Percentiles rank a stretch among this genome's conserved stretches.
phyloP scores from a whole-genome alignment of 2,113 vertebrate species.

The Burhinus bistriatus region DNA sequence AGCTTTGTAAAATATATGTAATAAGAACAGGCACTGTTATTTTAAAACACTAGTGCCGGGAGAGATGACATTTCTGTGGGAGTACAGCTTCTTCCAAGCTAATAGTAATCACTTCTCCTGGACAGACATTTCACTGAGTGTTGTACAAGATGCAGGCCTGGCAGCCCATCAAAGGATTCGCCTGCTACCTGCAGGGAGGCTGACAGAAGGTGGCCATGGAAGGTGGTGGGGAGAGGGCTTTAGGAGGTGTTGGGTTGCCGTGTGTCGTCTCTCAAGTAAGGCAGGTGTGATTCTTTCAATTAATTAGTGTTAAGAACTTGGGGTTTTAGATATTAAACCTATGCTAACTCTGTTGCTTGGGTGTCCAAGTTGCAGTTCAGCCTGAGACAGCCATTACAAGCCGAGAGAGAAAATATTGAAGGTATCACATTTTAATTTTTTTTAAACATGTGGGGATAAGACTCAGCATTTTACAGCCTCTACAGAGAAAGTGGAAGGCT shows the following conservation, averaged over 20 bases:
- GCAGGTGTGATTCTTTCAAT: background rate
- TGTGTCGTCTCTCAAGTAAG: background rate
- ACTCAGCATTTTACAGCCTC: background rate
- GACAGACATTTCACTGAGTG: background rate
- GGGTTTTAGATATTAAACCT: background rate
- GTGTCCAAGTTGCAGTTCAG: background rate
- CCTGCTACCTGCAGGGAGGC: background rate
- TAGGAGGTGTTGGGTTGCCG: rapidly evolving
- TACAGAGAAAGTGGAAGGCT: background rate
- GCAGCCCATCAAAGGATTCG: background rate
- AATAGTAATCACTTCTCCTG: background rate
- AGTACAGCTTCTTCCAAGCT: background rate
- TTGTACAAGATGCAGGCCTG: rapidly evolving
- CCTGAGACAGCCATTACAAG: background rate
- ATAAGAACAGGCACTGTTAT: background rate
- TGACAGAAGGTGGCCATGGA: background rate
- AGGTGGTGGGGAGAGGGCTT: rapidly evolving
- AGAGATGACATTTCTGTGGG: background rate
- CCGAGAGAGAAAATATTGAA: background rate
- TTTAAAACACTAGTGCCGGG: background rate
- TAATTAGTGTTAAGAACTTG: background rate
- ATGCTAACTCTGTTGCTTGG: background rate
- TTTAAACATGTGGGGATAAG: background rate
- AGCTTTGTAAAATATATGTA: background rate
- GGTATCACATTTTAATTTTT: background rate